phyloP scores from a whole-genome alignment of 2,888 invertebrate species.

The Eupithecia tripunctaria region DNA sequence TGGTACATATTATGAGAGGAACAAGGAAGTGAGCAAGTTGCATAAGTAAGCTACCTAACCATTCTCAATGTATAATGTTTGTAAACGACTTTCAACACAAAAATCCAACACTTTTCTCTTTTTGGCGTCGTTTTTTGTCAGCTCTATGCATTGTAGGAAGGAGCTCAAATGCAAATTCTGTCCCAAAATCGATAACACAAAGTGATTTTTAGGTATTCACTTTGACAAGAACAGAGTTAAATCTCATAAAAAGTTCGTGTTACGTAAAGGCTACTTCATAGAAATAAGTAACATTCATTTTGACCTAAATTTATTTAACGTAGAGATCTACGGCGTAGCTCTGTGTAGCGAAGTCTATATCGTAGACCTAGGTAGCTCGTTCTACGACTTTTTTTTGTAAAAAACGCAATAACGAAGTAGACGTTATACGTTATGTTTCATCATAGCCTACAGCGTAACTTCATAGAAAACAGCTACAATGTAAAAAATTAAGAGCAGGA shows the following conservation, averaged over 20 bases:
- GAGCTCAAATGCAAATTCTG: too few species aligned
- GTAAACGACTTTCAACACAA: too few species aligned
- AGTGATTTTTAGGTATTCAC: too few species aligned
- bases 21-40: too few species aligned
- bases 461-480: neutral
- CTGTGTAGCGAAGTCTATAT: neutral
- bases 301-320: neutral
- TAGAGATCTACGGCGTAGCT: neutral
- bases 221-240: too few species aligned
- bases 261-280: neutral
- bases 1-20: too few species aligned
- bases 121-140: too few species aligned
- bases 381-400: neutral
- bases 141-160: too few species aligned
- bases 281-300: neutral
- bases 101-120: too few species aligned
- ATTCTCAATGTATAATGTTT: too few species aligned
- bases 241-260: too few species aligned
- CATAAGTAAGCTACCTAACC: neutral
- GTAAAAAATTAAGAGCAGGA: neutral
- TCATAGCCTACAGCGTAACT: neutral
- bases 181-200: too few species aligned
- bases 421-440: neutral
- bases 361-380: neutral
- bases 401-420: neutral